Percentiles rank a stretch among this genome's conserved stretches.
These are phyloP conservation scores for Mergus octosetaceus DNA, from an alignment of 2,797 vertebrate genomes.

Conservation along the genomic window DNA sequence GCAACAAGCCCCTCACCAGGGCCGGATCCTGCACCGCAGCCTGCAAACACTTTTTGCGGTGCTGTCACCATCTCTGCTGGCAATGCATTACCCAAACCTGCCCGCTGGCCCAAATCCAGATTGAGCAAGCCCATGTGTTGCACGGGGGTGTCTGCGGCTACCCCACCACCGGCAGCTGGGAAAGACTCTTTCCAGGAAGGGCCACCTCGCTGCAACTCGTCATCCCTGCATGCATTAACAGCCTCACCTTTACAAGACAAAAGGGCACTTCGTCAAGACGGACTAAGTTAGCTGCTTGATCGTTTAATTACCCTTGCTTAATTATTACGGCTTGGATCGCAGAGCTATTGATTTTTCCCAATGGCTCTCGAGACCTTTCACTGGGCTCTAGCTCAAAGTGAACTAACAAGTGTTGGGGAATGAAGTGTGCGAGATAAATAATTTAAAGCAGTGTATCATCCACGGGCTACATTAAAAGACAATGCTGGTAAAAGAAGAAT, in stretches of 20 bases:
- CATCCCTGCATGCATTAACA: background rate
- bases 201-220: constrained; percentile 1
- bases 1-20: background rate
- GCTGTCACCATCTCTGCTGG: background rate
- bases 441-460: background rate
- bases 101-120: background rate
- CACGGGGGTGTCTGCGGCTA: background rate
- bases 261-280: background rate
- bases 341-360: constrained; percentile 41
- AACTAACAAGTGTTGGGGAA: background rate
- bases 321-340: constrained; percentile 25
- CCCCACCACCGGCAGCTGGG: background rate
- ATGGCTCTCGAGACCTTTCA: constrained; percentile 13
- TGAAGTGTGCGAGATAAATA: constrained; percentile 6
- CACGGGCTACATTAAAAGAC: background rate
- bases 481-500: background rate
- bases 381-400: background rate
- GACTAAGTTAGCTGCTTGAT: background rate
- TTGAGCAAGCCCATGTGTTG: background rate
- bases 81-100: fast-evolving
- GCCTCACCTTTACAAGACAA: background rate
- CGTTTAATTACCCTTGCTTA: constrained; percentile 42
- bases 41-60: background rate
- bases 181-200: background rate
- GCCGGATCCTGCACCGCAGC: background rate